These are phyloP conservation scores for Carettochelys insculpta DNA, from an alignment of 2,113 vertebrate genomes.

Conservation along the genomic window DNA sequence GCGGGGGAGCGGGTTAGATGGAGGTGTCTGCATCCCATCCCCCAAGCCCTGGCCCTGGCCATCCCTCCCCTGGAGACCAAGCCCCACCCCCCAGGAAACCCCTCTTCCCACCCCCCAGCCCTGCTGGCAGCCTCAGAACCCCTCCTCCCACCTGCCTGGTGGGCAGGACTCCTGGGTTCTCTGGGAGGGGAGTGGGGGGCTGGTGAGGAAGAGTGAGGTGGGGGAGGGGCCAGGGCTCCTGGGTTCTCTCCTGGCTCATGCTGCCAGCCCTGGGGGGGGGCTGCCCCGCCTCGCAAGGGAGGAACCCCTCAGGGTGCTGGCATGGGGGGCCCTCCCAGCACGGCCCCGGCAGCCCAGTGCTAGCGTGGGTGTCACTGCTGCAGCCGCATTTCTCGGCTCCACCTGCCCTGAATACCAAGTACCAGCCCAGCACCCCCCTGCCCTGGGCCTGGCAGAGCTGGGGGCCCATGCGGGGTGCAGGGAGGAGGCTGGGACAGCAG, in stretches of 20 bases:
- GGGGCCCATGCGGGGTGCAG: neutral
- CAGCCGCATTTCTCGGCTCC: neutral
- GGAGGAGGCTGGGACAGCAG: neutral
- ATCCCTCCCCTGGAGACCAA: neutral
- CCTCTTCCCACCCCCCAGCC: neutral
- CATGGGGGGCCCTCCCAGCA: neutral
- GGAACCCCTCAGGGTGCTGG: too few relatives aligned
- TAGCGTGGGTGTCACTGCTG: neutral
- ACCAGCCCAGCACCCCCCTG: neutral
- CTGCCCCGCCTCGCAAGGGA: too few relatives aligned
- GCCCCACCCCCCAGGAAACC: neutral
- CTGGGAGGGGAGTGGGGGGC: too few relatives aligned
- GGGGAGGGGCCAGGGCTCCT: too few relatives aligned
- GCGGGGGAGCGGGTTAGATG: neutral
- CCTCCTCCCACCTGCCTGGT: neutral
- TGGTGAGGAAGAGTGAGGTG: too few relatives aligned
- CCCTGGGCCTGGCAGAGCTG: neutral
- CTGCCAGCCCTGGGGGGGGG: neutral
- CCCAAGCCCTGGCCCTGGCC: neutral
- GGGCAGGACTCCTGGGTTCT: too few relatives aligned
- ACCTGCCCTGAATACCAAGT: neutral
- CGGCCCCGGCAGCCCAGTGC: neutral
- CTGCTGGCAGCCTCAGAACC: neutral
- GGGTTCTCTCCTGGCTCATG: neutral
- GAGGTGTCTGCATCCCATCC: neutral